These are phyloP conservation scores for Hemitrygon akajei DNA, from an alignment of 2,797 vertebrate genomes.

Conservation along the genomic window DNA sequence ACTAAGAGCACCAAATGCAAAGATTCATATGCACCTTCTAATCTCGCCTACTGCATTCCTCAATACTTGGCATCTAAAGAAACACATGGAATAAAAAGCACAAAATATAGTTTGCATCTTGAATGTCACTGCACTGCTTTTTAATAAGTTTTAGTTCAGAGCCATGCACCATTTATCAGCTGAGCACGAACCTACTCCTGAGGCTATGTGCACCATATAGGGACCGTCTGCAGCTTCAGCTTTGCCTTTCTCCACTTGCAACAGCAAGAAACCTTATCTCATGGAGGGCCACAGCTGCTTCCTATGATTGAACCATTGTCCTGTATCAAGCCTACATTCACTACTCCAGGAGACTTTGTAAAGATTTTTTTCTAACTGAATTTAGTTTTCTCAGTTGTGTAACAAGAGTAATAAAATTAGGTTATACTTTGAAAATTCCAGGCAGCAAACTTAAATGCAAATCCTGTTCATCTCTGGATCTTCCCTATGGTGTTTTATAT, in stretches of 20 bases:
- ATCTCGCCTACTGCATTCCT: no score
- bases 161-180: not conserved
- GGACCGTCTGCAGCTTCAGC: no score
- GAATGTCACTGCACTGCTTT: no score
- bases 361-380: not conserved
- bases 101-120: no score
- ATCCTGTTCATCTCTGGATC: not conserved
- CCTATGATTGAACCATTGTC: not conserved
- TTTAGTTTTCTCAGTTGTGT: not conserved
- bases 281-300: not conserved
- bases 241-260: not conserved
- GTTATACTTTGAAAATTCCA: not conserved
- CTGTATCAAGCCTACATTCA: not conserved
- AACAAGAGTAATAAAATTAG: not conserved
- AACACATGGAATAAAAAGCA: no score
- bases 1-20: no score
- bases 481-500: not conserved
- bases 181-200: not conserved
- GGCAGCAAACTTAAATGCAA: not conserved
- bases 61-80: no score
- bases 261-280: not conserved
- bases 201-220: not conserved
- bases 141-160: not conserved
- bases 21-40: no score
- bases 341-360: not conserved